phyloP scores from a whole-genome alignment of 2,888 invertebrate genomes.

The Perizoma affinitatum region DNA sequence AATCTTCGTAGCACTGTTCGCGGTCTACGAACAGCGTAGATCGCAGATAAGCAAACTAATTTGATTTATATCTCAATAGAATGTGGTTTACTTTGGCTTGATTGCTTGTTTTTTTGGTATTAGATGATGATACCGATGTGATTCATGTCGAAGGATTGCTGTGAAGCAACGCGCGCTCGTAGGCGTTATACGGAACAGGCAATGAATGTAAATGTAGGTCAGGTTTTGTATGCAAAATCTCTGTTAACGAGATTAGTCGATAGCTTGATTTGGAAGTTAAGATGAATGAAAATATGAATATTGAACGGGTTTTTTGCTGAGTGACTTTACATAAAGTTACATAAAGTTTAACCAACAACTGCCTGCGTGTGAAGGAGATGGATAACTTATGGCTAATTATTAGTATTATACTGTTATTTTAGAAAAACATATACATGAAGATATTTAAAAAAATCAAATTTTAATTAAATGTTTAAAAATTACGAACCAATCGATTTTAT shows the following conservation, averaged over 20 bases:
- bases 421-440: too few species aligned
- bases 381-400: too few species aligned
- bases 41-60: conserved; percentile 9
- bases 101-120: conserved; percentile 11
- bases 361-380: too few species aligned
- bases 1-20: conserved; percentile 37
- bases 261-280: conserved; percentile 23
- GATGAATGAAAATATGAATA: conserved; percentile 18
- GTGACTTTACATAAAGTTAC: too few species aligned
- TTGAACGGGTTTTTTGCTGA: conserved; percentile 13
- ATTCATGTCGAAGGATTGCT: conserved; percentile 33
- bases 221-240: conserved; percentile 34
- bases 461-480: too few species aligned
- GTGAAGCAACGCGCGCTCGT: conserved; percentile 30
- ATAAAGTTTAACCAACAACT: too few species aligned
- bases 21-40: conserved; percentile 19
- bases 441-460: too few species aligned
- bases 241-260: conserved; percentile 22
- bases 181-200: conserved; percentile 36
- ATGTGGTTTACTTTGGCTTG: conserved; percentile 21
- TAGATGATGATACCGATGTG: conserved; percentile 27
- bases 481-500: too few species aligned
- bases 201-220: conserved; percentile 34
- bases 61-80: conserved; percentile 19
- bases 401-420: too few species aligned